These are phyloP conservation scores for Huso huso DNA, from an alignment of 2,797 vertebrate genomes.

Conservation along the genomic window DNA sequence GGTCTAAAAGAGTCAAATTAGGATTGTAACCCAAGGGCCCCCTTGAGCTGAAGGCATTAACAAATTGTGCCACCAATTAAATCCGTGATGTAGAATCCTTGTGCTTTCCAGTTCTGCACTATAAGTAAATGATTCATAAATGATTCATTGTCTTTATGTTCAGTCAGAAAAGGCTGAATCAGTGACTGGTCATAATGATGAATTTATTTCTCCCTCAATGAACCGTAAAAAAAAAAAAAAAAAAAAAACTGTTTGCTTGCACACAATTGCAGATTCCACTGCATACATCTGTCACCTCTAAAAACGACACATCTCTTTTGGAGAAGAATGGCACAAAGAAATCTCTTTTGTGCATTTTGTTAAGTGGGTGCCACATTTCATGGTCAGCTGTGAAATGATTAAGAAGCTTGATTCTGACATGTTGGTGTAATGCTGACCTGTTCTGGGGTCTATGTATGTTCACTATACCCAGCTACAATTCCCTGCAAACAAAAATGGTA, in stretches of 20 bases:
- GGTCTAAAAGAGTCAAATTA: too few relatives aligned
- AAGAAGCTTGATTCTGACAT: constrained; percentile 12
- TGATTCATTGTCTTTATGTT: constrained; percentile 4
- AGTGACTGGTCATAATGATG: background rate
- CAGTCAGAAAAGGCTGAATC: background rate
- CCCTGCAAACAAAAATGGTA: too few relatives aligned
- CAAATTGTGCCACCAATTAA: too few relatives aligned
- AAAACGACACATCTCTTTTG: background rate
- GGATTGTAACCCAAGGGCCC: too few relatives aligned
- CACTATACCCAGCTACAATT: too few relatives aligned
- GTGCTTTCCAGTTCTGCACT: background rate
- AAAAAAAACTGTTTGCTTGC: background rate
- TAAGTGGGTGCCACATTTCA: constrained; percentile 10
- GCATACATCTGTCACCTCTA: background rate
- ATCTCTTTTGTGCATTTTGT: constrained; percentile 5
- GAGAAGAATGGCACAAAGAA: constrained; percentile 1
- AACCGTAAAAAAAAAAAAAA: background rate
- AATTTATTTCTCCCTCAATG: background rate
- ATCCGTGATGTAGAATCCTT: too few relatives aligned
- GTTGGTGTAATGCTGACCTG: background rate
- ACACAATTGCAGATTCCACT: background rate
- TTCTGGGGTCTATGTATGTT: too few relatives aligned
- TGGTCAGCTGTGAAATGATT: constrained; percentile 6
- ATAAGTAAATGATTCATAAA: background rate
- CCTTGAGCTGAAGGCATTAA: too few relatives aligned